These are phyloP conservation scores for Salarias fasciatus DNA, from an alignment of 2,797 vertebrate species.

Conservation along the genomic window DNA sequence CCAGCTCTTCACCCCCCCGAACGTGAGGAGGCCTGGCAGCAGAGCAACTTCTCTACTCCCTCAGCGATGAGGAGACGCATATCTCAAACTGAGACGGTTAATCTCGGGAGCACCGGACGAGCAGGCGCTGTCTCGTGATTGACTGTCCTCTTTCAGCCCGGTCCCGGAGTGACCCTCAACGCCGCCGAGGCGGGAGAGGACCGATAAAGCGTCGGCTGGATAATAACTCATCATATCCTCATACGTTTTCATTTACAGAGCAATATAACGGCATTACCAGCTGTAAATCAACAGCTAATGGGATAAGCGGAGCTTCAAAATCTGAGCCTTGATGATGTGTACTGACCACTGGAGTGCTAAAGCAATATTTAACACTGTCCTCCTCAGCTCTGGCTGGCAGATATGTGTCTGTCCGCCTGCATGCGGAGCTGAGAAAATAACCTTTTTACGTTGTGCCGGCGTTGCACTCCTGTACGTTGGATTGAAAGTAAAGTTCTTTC, in stretches of 20 bases:
- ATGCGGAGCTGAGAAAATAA: background rate
- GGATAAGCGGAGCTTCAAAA: slow-evolving; percentile 48
- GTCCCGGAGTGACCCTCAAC: slow-evolving; percentile 60
- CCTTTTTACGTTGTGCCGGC: background rate
- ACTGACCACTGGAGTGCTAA: slow-evolving; percentile 52
- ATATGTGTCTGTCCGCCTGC: slow-evolving; percentile 29
- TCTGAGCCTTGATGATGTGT: slow-evolving; percentile 45
- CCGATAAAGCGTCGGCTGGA: slow-evolving; percentile 57
- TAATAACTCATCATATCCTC: slow-evolving; percentile 69
- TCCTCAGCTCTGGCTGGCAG: slow-evolving; percentile 46
- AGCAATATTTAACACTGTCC: slow-evolving; percentile 48
- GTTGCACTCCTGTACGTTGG: background rate
- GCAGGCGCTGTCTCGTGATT: slow-evolving; percentile 52
- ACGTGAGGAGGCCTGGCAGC: slow-evolving; percentile 41
- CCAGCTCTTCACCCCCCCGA: slow-evolving; percentile 22
- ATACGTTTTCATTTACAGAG: slow-evolving; percentile 68
- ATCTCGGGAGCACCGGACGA: slow-evolving; percentile 46
- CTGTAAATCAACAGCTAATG: slow-evolving; percentile 70
- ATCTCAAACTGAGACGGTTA: slow-evolving; percentile 47
- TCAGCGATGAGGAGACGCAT: slow-evolving; percentile 37
- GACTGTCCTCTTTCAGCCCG: slow-evolving; percentile 45
- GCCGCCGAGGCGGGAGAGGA: slow-evolving; percentile 31
- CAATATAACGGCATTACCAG: slow-evolving; percentile 51
- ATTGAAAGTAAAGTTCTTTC: background rate
- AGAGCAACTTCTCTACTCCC: slow-evolving; percentile 36